Conservation (phyloP, 2,113 vertebrate species). For the Zosterops borbonicus region DNA sequence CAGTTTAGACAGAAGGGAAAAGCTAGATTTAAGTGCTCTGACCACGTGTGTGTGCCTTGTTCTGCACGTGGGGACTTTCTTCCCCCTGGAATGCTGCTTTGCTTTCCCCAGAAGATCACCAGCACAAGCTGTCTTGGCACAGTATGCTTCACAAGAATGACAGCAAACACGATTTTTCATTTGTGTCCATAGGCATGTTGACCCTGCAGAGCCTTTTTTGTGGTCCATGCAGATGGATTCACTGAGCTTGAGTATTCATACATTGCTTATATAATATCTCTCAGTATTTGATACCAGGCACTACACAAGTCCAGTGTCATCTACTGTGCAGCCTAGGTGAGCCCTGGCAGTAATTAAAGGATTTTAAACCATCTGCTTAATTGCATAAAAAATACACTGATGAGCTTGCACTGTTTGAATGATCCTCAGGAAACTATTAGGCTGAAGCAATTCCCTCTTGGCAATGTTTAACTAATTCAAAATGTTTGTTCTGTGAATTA, state of each 20-base stretch:
- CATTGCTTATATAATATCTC: background rate
- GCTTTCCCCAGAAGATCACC: background rate
- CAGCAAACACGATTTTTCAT: background rate
- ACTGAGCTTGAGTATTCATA: background rate
- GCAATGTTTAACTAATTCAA: background rate
- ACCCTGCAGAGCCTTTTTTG: background rate
- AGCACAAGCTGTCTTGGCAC: background rate
- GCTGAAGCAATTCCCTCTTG: background rate
- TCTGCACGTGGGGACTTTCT: background rate
- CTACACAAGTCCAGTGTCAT: background rate
- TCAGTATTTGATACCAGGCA: background rate
- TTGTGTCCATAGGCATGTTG: background rate
- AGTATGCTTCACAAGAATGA: background rate
- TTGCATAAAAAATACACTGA: background rate
- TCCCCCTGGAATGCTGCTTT: background rate
- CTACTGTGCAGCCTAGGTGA: background rate
- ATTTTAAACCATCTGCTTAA: constrained; percentile 27
- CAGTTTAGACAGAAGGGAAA: background rate
- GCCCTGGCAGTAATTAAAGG: background rate
- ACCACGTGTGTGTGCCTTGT: accelerated
- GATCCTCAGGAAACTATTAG: background rate
- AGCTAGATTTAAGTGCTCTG: background rate
- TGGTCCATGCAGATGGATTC: background rate
- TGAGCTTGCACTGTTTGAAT: background rate
- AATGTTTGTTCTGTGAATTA: background rate